Evolutionary conservation across 2,888 invertebrate species (phyloP), one percentile per base, ranked within the genome.

Genomic region (Andrena camellia): DNA sequence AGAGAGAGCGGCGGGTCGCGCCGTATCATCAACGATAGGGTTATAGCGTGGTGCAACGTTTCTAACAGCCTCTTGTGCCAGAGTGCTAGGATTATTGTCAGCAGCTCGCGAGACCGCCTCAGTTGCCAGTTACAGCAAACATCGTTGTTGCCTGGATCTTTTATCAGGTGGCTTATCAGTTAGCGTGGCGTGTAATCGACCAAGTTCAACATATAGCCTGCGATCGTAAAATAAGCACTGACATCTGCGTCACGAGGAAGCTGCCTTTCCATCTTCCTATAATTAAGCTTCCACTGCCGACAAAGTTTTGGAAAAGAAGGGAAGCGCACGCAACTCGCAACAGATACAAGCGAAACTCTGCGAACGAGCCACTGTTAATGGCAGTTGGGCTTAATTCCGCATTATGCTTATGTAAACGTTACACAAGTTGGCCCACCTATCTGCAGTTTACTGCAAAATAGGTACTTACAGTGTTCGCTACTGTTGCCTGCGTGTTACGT

Each of bases 321-420:
- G 26, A 26, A 26, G 26, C 29, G 8, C 50, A 31, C 68, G 23
- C 54, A 33, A 52, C 20, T 5, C 59, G 29, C 59, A 42, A 57
- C 26, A 57, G 29, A n/a, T 10, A 23, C 10, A 7, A 54, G 8
- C 31, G 64, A 54, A 73, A 35, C 50, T 54, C 64, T 23, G 20
- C 35, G n/a, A 35, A 29, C n/a, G 29, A 35, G 26, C 57, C 23
- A 7, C 48, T 10, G 42, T 72, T 77, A 74, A 74, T 62, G 35
- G 35, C 48, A 59, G 59, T 62, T 35, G 17, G 48, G 20, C 72
- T 75, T 74, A 79, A 81, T 78, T 81, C 69, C 26, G 66, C 73
- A 60, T 76, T 81, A 85, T 74, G 79, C 81, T 81, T 76, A 72
- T 67, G 64, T 54, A 73, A 67, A 82, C 68, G 79, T 78, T 79